Conservation (phyloP, 2,888 invertebrate genomes). For the Salpingus planirostris region DNA sequence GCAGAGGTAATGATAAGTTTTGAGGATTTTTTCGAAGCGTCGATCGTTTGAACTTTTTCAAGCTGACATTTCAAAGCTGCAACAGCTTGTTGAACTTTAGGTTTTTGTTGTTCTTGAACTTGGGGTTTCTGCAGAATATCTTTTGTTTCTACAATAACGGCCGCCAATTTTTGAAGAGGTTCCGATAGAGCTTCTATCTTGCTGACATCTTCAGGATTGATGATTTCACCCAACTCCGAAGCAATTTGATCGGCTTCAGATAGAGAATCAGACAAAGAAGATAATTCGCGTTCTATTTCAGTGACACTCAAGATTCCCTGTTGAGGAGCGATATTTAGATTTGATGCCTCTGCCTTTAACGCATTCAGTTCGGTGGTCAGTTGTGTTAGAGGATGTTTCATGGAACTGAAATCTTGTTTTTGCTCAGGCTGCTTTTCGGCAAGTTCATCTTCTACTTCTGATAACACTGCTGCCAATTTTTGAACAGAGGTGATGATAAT, state of each 20-base stretch:
- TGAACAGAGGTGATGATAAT: too few relatives aligned
- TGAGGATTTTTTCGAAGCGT: too few relatives aligned
- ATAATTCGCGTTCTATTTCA: not conserved
- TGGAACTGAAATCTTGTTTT: too few relatives aligned
- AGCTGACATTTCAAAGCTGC: constrained; percentile 16
- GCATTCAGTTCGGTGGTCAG: too few relatives aligned
- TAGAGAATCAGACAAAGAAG: constrained; percentile 5
- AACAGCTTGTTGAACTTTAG: constrained; percentile 15
- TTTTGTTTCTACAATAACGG: constrained; percentile 13
- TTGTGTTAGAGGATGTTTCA: too few relatives aligned
- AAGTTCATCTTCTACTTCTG: too few relatives aligned
- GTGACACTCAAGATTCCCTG: constrained; percentile 1
- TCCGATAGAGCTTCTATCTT: too few relatives aligned
- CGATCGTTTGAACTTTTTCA: constrained; percentile 9
- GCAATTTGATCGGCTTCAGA: not conserved
- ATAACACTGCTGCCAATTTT: too few relatives aligned
- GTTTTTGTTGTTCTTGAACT: constrained; percentile 15
- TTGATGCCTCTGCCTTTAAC: too few relatives aligned
- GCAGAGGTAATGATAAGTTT: too few relatives aligned
- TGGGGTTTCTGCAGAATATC: constrained; percentile 12
- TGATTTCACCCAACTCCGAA: not conserved
- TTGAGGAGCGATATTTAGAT: not conserved
- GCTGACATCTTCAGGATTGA: too few relatives aligned
- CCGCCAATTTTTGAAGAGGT: constrained; percentile 14
- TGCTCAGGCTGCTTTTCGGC: too few relatives aligned